Evolutionary conservation across 2,797 vertebrate genomes (phyloP).

Genomic region (Lophotriccus pileatus): DNA sequence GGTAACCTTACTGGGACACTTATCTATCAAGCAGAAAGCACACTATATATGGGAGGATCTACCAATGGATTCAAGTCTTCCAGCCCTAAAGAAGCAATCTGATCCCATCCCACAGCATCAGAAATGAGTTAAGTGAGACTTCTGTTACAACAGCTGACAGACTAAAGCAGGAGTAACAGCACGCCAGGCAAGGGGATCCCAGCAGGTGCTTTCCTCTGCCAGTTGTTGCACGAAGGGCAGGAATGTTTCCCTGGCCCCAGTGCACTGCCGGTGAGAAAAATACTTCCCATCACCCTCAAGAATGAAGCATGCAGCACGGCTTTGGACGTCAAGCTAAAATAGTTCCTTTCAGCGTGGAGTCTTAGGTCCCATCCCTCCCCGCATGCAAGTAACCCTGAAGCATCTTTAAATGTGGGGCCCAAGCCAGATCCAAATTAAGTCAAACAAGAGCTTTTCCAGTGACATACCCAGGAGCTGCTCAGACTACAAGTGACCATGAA

Average conservation of each 20-base stretch:
- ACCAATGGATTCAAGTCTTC: constrained; percentile 12
- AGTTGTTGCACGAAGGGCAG: constrained; percentile 14
- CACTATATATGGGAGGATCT: constrained; percentile 44
- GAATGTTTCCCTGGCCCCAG: not conserved
- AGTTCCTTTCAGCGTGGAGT: not conserved
- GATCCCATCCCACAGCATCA: not conserved
- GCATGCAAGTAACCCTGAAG: not conserved
- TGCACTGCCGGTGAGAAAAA: not conserved
- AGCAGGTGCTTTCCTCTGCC: constrained; percentile 3
- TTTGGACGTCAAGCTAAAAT: not conserved
- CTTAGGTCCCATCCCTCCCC: not conserved
- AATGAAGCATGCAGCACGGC: not conserved
- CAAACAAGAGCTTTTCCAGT: not conserved
- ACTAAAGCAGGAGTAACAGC: constrained; percentile 34
- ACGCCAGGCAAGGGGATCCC: constrained; percentile 18
- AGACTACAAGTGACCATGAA: fast-evolving
- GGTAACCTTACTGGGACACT: not conserved
- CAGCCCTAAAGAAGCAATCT: constrained; percentile 11
- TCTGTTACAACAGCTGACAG: constrained; percentile 51
- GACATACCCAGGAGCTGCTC: not conserved
- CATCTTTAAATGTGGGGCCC: fast-evolving
- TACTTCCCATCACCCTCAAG: not conserved
- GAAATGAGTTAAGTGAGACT: constrained; percentile 9
- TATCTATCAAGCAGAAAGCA: not conserved
- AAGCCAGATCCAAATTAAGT: not conserved